Base-by-base conservation (phyloP, 2,797 vertebrate species). In the Parauchenoglanis punctatus region DNA sequence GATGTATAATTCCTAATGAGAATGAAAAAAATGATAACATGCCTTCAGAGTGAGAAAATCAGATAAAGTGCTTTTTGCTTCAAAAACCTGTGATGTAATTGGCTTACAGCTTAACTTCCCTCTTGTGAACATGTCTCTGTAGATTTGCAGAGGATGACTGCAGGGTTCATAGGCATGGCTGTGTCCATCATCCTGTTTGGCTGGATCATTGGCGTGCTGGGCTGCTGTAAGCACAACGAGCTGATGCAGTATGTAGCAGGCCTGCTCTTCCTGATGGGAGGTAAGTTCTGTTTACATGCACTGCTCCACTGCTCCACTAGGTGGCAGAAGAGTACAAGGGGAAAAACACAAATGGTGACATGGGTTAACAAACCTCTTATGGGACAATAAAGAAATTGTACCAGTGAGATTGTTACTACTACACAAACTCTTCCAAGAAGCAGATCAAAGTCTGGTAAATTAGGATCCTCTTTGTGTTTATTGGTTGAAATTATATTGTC, bases 181-280 rank as follows among this genome's bases (percentile, higher is more conserved):
- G 94, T 98, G 13, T 96, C 97, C 92, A 98, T 98, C 93, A 98
- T 98, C 93, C 93, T 98, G 63, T 98, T 98, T 85, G 97, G 97
- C 87, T 98, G 97, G 97, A 94, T 97, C 91, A 96, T 98, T 77
- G 97, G 97, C 2, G 95, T 97, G 89, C 93, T 98, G 94, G 97
- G 97, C 91, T 98, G 97, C 94, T 98, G 97, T 92, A 96, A 97
- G 89, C 95, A 97, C 92, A 97, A 98, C 89, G 97, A 98, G 93
- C 96, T 98, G 90, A 98, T 98, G 97, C 97, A 98, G 94, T 98
- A 98, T 8, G 97, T 98, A 87, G 97, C 97, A n/a, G 97, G 97
- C 89, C 96, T 98, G 88, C 97, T 98, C 88, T 98, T 98, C 92
- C 96, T 98, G 89, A 98, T 98, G 97, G 97, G 97, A 97, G 97